These are phyloP conservation scores for Torymus tubicola DNA, from an alignment of 2,888 invertebrate species.

Conservation along the genomic window DNA sequence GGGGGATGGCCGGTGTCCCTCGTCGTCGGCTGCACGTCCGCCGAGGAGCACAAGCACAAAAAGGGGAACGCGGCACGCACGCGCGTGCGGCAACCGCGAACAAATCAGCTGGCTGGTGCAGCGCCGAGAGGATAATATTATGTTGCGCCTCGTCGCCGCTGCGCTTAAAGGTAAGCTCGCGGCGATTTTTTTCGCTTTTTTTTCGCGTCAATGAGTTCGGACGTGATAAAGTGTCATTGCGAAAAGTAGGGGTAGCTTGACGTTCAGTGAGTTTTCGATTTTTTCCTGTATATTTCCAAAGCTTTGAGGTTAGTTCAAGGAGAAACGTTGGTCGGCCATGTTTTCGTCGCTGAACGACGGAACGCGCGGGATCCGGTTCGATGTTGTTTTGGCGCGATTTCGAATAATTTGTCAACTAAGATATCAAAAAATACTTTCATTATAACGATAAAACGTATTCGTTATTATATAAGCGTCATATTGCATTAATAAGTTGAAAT, in stretches of 20 bases:
- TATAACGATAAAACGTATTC: neutral
- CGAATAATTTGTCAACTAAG: neutral
- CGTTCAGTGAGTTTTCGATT: neutral
- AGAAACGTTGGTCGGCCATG: conserved; percentile 50
- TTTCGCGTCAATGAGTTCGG: neutral
- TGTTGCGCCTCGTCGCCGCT: conserved; percentile 35
- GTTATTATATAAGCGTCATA: neutral
- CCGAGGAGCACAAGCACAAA: conserved; percentile 44
- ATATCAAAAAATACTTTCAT: neutral
- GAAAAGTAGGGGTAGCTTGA: too few species aligned
- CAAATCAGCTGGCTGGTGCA: conserved; percentile 52
- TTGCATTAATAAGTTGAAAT: neutral
- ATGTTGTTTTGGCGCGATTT: conserved; percentile 45
- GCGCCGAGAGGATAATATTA: conserved; percentile 33
- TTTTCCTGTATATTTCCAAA: conserved; percentile 11
- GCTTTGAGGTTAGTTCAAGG: conserved; percentile 57
- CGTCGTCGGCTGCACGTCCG: conserved; percentile 8
- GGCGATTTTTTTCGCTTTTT: neutral
- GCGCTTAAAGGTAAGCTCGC: conserved; percentile 40
- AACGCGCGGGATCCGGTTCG: conserved; percentile 41
- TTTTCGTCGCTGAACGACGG: conserved; percentile 45
- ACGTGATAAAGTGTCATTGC: too few species aligned
- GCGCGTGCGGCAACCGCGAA: conserved; percentile 56
- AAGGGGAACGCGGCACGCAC: conserved; percentile 60
- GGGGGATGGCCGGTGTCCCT: conserved; percentile 65